phyloP scores from a whole-genome alignment of 1,140 invertebrate genomes.

The Leptonema lineaticorne region DNA sequence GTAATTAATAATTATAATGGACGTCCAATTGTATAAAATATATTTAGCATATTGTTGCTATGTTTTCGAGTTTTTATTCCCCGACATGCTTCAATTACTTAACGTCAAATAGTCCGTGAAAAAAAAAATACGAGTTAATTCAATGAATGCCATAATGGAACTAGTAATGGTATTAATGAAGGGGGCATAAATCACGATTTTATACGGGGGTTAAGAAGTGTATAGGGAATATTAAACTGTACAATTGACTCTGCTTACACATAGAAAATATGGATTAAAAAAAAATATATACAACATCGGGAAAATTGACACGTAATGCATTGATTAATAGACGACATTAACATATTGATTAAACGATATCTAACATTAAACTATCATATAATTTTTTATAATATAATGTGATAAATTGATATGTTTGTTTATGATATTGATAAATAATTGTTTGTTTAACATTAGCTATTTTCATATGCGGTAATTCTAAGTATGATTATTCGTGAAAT shows the following conservation, averaged over 20 bases:
- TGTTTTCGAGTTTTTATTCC: neutral
- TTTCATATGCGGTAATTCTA: too few relatives aligned
- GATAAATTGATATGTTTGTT: too few relatives aligned
- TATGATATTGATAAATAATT: too few relatives aligned
- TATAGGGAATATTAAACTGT: neutral
- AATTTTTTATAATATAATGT: too few relatives aligned
- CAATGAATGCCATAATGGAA: slow-evolving; percentile 18
- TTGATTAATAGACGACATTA: too few relatives aligned
- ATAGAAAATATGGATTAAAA: too few relatives aligned
- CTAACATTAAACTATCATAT: too few relatives aligned
- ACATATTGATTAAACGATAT: too few relatives aligned
- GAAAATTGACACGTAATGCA: too few relatives aligned
- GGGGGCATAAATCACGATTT: slow-evolving; percentile 16
- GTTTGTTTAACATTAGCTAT: too few relatives aligned
- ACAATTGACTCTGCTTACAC: neutral
- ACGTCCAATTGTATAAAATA: neutral
- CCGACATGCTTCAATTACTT: slow-evolving; percentile 3
- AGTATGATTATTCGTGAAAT: too few relatives aligned
- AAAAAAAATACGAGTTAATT: slow-evolving; percentile 27
- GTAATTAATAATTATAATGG: neutral
- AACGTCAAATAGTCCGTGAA: slow-evolving; percentile 17
- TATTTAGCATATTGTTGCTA: slow-evolving; percentile 11
- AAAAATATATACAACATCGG: too few relatives aligned
- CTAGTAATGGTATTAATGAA: slow-evolving; percentile 22
- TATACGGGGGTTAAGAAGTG: neutral